Base-by-base conservation (phyloP, 2,888 invertebrate species). In the Neria commutata region DNA sequence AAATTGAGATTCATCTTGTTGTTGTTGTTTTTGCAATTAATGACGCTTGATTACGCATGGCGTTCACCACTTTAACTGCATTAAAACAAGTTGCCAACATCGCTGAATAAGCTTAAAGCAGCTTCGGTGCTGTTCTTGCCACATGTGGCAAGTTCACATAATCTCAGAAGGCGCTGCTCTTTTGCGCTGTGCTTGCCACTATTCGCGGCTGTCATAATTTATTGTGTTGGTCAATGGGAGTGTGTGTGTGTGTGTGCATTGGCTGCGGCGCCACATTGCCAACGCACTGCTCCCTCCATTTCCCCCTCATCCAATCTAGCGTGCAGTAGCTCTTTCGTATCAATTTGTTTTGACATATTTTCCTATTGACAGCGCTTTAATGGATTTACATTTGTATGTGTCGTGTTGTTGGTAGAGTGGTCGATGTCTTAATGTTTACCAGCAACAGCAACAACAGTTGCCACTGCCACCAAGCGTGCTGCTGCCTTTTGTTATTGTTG, bases 341-440 rank as follows among this genome's bases (percentile, higher is more conserved):
- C 49, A 21, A 45, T 55, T 53, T 68, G 65, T 65, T 72, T 73
- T 77, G 77, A 77, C 77, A 73, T 72, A 78, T 77, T 75, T 75
- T 69, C 61, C 72, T 70, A 77, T 77, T 78, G 77, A 78, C 77
- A 77, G 76, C 70, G 69, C 65, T 69, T 73, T 76, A 77, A 77
- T 77, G 77, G 77, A 76, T 78, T 75, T 77, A 72, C 74, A 77
- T 77, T 77, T 75, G 75, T 77, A 73, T 65, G 69, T 70, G 78
- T 75, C 77, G 74, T 67, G 76, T 78, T 75, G 3, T 6, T 16
- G 3, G 48, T 25, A 5, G 4, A 5, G 23, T 3, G 29, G n/a
- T n/a, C n/a, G 4, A 48, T 25, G 29, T 48, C 42, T 42, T 21
- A 42, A 42, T 42, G 21, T 42, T 42, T 42, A 21, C 42, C 14